Conservation (phyloP, 2,888 invertebrate genomes). For the Acrocera orbiculus region DNA sequence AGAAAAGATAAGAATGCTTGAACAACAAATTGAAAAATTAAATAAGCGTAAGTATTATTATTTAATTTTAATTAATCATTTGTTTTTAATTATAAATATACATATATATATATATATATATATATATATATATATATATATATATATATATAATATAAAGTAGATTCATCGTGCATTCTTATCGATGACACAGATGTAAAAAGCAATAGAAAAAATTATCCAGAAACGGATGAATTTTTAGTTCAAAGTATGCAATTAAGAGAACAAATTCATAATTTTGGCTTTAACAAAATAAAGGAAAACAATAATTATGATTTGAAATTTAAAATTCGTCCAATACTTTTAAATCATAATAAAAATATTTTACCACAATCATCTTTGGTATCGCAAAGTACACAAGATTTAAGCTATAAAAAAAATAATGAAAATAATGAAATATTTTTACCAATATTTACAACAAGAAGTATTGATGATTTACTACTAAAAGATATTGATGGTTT, state of each 20-base stretch:
- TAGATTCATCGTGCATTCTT: too few species aligned
- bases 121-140: too few species aligned
- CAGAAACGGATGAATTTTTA: slow-evolving; percentile 11
- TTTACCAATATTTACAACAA: slow-evolving; percentile 12
- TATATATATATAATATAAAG: too few species aligned
- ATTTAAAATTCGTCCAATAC: too few species aligned
- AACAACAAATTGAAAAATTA: slow-evolving; percentile 63
- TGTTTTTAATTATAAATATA: too few species aligned
- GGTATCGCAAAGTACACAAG: slow-evolving; percentile 12
- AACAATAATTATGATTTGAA: too few species aligned
- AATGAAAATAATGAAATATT: neutral
- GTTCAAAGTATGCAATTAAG: slow-evolving; percentile 8
- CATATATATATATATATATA: too few species aligned
- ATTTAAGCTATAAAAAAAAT: slow-evolving; percentile 6
- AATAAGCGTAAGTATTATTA: slow-evolving; percentile 35
- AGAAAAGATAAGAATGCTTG: slow-evolving; percentile 57
- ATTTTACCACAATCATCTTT: too few species aligned
- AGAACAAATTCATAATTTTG: slow-evolving; percentile 8
- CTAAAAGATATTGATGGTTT: slow-evolving; percentile 14
- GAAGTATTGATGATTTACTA: slow-evolving; percentile 17
- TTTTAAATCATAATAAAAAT: too few species aligned
- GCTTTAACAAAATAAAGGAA: neutral
- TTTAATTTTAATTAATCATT: too few species aligned
- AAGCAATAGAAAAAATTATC: too few species aligned
- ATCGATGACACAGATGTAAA: too few species aligned